Base-by-base conservation (phyloP, 2,797 vertebrate species). In the Coregonus ussuriensis region DNA sequence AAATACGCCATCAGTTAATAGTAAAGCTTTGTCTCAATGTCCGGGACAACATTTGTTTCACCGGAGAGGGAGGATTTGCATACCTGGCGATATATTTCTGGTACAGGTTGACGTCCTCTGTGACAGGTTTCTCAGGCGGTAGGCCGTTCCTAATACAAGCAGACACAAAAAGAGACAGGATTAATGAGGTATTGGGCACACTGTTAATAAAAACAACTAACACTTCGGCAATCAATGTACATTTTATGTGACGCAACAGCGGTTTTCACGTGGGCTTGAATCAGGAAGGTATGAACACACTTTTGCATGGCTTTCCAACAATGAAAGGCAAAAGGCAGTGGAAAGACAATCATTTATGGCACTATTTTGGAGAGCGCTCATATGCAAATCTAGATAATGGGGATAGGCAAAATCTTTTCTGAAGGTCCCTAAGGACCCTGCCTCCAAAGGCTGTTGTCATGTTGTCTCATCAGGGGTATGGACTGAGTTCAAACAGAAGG, bases 61-160 rank as follows among this genome's bases (percentile, higher is more conserved):
- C 80, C 25, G 78, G 82, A 62, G 79, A 68, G 85, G 77, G 81
- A 87, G 85, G 88, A 91, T 95, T 94, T 94, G 94, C 96, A 95
- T 98, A 99, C 98, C 98, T 99, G 95, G 98, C 98, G 91, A 99
- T 99, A 93, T 99, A 99, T 96, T 99, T 99, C 97, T 99, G 98
- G 96, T 99, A 99, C 94, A 99, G 96, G 94, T 99, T 99, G 95
- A 98, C 93, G 78, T 99, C 98, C 90, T 99, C 98, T 74, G 93
- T 95, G 92, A 95, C 93, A 85, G 98, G 96, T 95, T 99, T 99
- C 95, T 99, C 98, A 88, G 96, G 95, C 93, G 98, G 97, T 91
- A 99, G 95, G 94, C 98, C 98, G 52, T 99, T 99, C 95, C 98
- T 99, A 94, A 93, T 82, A 91, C 86, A 63, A 63, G 85, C 88